A percentile compares a stretch with the other conserved stretches of the same genome.
Conservation (phyloP, 2,797 vertebrate genomes). For the Gadopsis marmoratus region DNA sequence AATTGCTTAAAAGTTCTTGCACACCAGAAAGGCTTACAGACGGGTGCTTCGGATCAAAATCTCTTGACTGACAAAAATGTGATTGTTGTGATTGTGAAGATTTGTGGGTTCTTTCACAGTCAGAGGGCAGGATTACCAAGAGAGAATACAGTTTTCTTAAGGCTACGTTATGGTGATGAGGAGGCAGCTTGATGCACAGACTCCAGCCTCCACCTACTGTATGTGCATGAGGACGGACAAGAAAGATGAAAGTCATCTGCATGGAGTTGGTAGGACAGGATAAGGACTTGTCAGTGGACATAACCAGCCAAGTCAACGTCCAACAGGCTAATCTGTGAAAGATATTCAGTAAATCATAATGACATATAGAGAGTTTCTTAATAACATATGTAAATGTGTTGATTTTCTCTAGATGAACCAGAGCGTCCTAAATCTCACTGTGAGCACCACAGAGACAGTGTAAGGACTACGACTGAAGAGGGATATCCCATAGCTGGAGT, state of each 20-base stretch:
- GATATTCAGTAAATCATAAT: background rate
- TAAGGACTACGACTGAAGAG: conserved; percentile 45
- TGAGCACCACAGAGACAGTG: conserved; percentile 76
- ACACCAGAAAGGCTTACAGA: background rate
- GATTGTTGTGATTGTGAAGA: too few relatives aligned
- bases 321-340: background rate
- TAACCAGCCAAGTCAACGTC: background rate
- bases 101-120: background rate
- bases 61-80: background rate
- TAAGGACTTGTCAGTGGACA: too few relatives aligned
- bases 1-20: background rate
- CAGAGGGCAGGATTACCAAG: background rate
- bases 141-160: background rate
- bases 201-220: background rate
- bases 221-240: background rate
- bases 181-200: background rate
- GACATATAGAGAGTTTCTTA: background rate
- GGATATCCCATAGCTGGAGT: conserved; percentile 44
- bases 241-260: conserved; percentile 6
- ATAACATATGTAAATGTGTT: background rate
- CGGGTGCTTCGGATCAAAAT: background rate
- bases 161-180: background rate
- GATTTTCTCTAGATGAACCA: conserved; percentile 37
- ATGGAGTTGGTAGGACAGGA: background rate
- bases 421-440: conserved; percentile 73